Evolutionary conservation across 2,113 vertebrate species (phyloP).

Genomic region (Catharus bicknelli): DNA sequence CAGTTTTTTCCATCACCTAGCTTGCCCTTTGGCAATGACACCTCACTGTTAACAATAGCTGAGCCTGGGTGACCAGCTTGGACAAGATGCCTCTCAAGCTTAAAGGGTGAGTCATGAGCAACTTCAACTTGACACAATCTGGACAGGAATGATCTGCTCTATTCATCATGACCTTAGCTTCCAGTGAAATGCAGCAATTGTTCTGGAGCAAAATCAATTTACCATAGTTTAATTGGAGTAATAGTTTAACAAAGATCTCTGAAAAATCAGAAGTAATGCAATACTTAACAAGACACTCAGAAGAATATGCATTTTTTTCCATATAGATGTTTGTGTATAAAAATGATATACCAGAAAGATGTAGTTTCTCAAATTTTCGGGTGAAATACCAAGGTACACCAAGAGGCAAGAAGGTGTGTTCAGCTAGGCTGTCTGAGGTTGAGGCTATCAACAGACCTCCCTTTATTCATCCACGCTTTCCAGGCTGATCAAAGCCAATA

Average conservation of each 20-base stretch:
- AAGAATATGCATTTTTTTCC: not conserved
- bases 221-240: not conserved
- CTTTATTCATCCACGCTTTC: not conserved
- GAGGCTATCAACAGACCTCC: not conserved
- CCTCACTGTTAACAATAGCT: not conserved
- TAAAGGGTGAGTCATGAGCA: not conserved
- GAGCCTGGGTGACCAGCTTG: not conserved
- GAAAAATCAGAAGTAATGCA: not conserved
- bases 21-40: not conserved
- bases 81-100: not conserved
- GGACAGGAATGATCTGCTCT: not conserved
- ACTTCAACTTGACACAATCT: not conserved
- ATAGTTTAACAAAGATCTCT: not conserved
- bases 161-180: not conserved
- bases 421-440: not conserved
- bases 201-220: not conserved
- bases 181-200: not conserved
- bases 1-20: not conserved
- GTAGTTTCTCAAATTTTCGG: not conserved
- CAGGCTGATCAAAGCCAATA: not conserved
- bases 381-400: not conserved
- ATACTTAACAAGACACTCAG: not conserved
- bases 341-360: not conserved
- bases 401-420: not conserved
- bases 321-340: not conserved